phyloP scores from a whole-genome alignment of 2,113 vertebrate genomes.

The Atrichornis clamosus region DNA sequence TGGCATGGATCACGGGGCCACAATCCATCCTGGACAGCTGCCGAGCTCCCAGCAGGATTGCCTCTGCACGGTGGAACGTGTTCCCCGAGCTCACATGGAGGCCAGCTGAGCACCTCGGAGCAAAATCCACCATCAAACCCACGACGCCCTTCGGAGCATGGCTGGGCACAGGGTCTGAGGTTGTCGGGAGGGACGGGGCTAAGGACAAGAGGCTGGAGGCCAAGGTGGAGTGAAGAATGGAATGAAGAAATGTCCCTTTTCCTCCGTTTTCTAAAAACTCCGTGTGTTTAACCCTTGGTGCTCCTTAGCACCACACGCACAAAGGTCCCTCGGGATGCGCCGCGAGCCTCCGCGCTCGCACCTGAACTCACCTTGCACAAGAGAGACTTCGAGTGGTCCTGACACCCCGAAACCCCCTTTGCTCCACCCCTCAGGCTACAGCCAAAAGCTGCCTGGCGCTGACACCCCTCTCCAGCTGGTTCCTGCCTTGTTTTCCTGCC shows the following conservation, averaged over 20 bases:
- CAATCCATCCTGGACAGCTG: background rate
- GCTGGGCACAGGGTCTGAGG: rapidly evolving
- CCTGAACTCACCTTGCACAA: rapidly evolving
- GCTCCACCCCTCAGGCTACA: rapidly evolving
- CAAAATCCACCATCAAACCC: background rate
- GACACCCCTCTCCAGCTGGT: background rate
- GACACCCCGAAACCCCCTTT: background rate
- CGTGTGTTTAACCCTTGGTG: background rate
- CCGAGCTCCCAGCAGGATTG: rapidly evolving
- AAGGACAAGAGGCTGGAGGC: background rate
- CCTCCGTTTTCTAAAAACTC: background rate
- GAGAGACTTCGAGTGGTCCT: rapidly evolving
- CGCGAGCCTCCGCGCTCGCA: rapidly evolving
- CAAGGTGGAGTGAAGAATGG: background rate
- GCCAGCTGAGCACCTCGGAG: rapidly evolving
- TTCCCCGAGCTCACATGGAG: background rate
- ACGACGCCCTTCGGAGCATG: rapidly evolving
- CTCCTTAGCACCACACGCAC: rapidly evolving
- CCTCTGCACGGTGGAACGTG: rapidly evolving
- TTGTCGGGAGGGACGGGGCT: background rate
- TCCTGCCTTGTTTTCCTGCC: background rate
- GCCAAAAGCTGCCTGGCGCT: background rate
- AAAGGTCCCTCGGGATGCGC: background rate
- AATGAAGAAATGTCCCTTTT: background rate
- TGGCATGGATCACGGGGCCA: rapidly evolving